These are phyloP conservation scores for Geopemphigus sp. DNA, from an alignment of 1,140 invertebrate species.

Conservation along the genomic window DNA sequence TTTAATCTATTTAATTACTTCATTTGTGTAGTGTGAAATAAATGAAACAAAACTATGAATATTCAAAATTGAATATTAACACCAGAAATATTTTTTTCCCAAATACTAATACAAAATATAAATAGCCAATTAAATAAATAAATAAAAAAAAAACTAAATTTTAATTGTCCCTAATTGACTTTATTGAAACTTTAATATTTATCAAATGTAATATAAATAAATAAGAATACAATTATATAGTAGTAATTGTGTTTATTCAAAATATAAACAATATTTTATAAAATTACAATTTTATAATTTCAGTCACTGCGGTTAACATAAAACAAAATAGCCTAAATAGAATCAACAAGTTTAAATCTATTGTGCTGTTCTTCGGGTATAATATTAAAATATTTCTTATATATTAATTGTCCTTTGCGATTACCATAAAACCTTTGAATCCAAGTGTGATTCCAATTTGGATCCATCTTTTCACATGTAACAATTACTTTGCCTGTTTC, in stretches of 20 bases:
- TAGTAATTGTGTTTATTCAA: neutral
- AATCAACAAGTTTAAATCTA: conserved; percentile 71
- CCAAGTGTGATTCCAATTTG: conserved; percentile 70
- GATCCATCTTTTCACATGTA: conserved; percentile 73
- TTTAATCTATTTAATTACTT: too few relatives aligned
- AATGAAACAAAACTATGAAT: too few relatives aligned
- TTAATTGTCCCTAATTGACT: too few relatives aligned
- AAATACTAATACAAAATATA: too few relatives aligned
- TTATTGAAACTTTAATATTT: too few relatives aligned
- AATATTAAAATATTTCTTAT: conserved; percentile 80
- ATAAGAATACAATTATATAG: neutral
- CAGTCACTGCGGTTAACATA: neutral
- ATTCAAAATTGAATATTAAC: too few relatives aligned
- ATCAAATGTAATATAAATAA: neutral
- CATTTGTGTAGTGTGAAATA: too few relatives aligned
- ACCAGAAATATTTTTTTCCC: too few relatives aligned
- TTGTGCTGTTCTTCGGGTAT: conserved; percentile 71
- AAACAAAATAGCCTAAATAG: conserved; percentile 52
- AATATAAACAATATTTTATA: neutral
- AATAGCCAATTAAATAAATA: too few relatives aligned
- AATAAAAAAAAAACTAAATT: too few relatives aligned
- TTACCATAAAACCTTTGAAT: conserved; percentile 64
- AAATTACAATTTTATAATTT: conserved; percentile 7
- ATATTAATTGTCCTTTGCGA: conserved; percentile 65
- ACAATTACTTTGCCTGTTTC: conserved; percentile 70